Conservation (phyloP, 2,888 invertebrate genomes). For the Megalurothrips usitatus region DNA sequence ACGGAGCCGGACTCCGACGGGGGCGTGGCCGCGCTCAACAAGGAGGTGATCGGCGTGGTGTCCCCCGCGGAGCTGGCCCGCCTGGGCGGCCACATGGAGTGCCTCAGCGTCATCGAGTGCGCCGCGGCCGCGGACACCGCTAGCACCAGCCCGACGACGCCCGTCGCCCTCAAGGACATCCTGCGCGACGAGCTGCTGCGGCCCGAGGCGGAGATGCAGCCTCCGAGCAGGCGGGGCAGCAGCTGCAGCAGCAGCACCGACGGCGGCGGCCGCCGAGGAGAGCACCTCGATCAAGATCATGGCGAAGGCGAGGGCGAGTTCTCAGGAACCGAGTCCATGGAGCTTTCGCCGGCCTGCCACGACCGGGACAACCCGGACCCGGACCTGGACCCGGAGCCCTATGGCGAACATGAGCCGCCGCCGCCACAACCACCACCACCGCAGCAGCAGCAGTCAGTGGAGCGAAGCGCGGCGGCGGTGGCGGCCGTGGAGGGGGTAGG, state of each 20-base stretch:
- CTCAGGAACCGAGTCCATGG: constrained; percentile 42
- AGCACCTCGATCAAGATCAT: background rate
- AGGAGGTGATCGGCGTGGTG: constrained; percentile 4
- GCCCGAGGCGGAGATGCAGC: constrained; percentile 47
- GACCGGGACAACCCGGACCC: background rate
- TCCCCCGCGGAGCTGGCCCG: background rate
- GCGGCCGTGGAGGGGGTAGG: constrained; percentile 40
- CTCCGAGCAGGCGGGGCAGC: constrained; percentile 36
- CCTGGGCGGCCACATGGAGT: constrained; percentile 9
- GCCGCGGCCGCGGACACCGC: constrained; percentile 12
- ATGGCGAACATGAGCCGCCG: background rate
- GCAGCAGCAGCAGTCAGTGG: constrained; percentile 30
- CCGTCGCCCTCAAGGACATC: constrained; percentile 36
- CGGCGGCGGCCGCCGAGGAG: background rate
- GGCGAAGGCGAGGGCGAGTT: constrained; percentile 40
- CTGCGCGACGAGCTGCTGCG: constrained; percentile 38
- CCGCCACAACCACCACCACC: background rate
- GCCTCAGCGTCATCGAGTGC: constrained; percentile 27
- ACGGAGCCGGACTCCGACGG: constrained; percentile 46
- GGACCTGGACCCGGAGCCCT: background rate
- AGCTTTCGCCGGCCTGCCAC: constrained; percentile 38
- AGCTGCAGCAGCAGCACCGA: constrained; percentile 34
- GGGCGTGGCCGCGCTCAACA: constrained; percentile 46
- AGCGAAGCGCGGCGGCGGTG: constrained; percentile 38
- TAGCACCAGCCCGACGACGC: constrained; percentile 38